Evolutionary conservation across 2,797 vertebrate genomes (phyloP), one percentile per base, ranked within the genome.

Genomic region (Eupleurogrammus muticus): DNA sequence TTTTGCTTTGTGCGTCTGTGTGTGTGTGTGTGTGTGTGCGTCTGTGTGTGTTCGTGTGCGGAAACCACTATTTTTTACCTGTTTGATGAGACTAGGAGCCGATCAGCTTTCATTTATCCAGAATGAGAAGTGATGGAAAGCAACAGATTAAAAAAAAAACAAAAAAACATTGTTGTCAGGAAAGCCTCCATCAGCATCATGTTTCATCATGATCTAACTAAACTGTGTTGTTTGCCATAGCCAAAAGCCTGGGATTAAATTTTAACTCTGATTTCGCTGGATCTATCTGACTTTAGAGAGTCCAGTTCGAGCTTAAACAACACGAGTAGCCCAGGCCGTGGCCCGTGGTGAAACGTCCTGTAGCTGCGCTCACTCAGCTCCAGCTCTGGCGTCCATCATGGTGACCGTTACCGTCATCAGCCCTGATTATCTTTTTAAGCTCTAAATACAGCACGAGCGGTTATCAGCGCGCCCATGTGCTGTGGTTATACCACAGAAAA

Each of bases 1-100:
- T 88, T 87, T 81, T 86, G 72, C 84, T 84, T 87, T 84, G 68
- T 7, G 50, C 32, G 20, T 35, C 56, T 69, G 56, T 60, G n/a
- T 48, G 28, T 47, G 34, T 48, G 57, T 75, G 46, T 55, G 21
- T 53, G 52, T 58, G 38, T 64, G 44, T 23, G 42, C 35, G 50
- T 35, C n/a, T 36, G 56, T 70, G 56, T 60, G 17, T 54, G 35
- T 56, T 21, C 48, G 57, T 76, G 38, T 60, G 16, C 40, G 44
- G 54, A 53, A 70, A 40, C 52, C 34, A 21, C 44, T 17, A 14
- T 13, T 34, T 28, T 28, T 59, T 77, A 81, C 80, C 72, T 78
- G 65, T 82, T 75, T 61, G 52, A 74, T 56, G 40, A 40, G 52
- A 34, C 11, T 2, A 28, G 35, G 48, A 38, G 47, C 50, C 52